phyloP scores from a whole-genome alignment of 1,140 invertebrate species.

The Drosophila ogumai region DNA sequence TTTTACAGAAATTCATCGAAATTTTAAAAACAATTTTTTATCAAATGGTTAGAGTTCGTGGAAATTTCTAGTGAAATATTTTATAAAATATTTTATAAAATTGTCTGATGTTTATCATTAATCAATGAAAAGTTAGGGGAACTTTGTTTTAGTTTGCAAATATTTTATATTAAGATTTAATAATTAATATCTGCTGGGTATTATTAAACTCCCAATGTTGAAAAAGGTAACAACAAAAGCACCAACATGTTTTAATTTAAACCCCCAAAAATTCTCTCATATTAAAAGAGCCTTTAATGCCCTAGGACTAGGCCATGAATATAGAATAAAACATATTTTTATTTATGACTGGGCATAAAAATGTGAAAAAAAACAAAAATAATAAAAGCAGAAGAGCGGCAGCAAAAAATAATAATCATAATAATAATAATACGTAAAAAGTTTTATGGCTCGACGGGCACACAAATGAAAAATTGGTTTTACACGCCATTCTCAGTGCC shows the following conservation, averaged over 20 bases:
- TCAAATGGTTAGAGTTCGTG: too few species aligned
- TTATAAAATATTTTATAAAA: too few species aligned
- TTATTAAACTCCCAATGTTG: too few species aligned
- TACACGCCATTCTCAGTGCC: conserved; percentile 58
- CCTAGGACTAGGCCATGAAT: conserved; percentile 42
- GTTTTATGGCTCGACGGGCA: conserved; percentile 73
- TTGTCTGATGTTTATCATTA: too few species aligned
- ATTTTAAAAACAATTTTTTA: background rate
- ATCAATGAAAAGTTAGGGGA: too few species aligned
- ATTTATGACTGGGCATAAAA: conserved; percentile 76
- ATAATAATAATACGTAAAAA: conserved; percentile 74
- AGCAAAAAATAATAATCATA: conserved; percentile 30
- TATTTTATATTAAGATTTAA: too few species aligned
- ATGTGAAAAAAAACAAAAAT: background rate
- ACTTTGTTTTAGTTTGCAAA: too few species aligned
- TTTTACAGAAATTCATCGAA: background rate
- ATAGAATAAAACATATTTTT: conserved; percentile 74
- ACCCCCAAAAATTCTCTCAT: background rate
- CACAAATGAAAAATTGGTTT: conserved; percentile 78
- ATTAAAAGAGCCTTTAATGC: conserved; percentile 37
- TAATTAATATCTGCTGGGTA: too few species aligned
- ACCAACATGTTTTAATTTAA: conserved; percentile 11
- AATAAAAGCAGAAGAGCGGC: conserved; percentile 22
- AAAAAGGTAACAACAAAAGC: background rate
- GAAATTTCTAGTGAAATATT: too few species aligned